Base-by-base conservation (phyloP, 2,888 invertebrate species). In the Anoncus sp. region DNA sequence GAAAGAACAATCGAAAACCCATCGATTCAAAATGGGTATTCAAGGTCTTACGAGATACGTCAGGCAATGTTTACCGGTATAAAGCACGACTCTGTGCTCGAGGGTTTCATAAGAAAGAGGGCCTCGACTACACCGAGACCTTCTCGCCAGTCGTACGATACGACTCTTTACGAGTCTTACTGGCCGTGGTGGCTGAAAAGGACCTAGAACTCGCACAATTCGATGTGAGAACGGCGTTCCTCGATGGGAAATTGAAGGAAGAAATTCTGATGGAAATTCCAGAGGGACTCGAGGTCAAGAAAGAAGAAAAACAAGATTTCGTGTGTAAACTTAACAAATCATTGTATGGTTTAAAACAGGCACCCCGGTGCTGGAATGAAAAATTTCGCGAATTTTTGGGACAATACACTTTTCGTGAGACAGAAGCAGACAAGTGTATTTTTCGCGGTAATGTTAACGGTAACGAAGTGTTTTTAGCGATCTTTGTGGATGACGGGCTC, bases 141-240 rank as follows among this genome's bases (percentile, higher is more conserved):
- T n/a, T n/a, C n/a, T n/a, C n/a, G n/a, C n/a, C n/a, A n/a, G n/a
- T n/a, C 0, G 70, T 80, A 0, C 57, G 80, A 9, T 80, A 77
- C 27, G 70, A 76, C 45, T 76, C 77, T 5, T 38, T 73, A 4
- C 65, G 81, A 35, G 71, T 81, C 16, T 47, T 84, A 14, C 67
- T 85, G 12, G 78, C 79, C 53, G 66, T 83, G 9, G 70, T 79
- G 43, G 77, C 80, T 9, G 55, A 75, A 31, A 62, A 82, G 45
- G 60, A 80, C 40, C 40, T 83, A 18, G 53, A 75, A n/a, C 45
- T 82, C n/a, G 12, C 45, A 12, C 83, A 84, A 14, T 83, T 85
- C 49, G 81, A 84, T 60, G 71, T 84, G 0, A 79, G 67, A 40
- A 84, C 77, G 16, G 20, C 27, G 10, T 2, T 40, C 63, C 12